Evolutionary conservation across 2,113 vertebrate genomes (phyloP).

Genomic region (Macaca nemestrina): DNA sequence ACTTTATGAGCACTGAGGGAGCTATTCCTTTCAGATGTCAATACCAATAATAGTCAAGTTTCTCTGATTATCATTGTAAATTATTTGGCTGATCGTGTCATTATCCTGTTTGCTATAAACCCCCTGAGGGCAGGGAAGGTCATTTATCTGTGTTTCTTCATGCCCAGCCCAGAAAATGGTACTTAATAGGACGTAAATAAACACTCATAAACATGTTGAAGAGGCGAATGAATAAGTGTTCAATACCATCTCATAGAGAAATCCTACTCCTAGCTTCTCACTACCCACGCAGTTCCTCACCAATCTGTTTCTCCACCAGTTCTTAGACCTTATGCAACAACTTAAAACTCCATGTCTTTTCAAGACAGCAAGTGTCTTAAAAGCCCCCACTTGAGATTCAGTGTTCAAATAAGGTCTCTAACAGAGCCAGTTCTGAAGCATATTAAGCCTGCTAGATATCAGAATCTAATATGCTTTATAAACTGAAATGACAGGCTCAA

Average conservation of each 20-base stretch:
- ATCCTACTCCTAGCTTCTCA: not conserved
- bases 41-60: not conserved
- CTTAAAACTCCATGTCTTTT: not conserved
- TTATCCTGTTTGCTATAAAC: not conserved
- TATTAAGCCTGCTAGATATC: not conserved
- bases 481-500: not conserved
- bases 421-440: not conserved
- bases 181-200: not conserved
- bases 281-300: not conserved
- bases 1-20: not conserved
- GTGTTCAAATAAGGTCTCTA: not conserved
- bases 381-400: not conserved
- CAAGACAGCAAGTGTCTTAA: not conserved
- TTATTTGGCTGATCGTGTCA: not conserved
- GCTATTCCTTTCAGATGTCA: not conserved
- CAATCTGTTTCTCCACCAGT: not conserved
- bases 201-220: not conserved
- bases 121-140: not conserved
- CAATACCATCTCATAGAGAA: not conserved
- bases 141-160: not conserved
- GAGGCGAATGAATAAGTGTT: not conserved
- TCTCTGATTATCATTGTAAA: not conserved
- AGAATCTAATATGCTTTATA: not conserved
- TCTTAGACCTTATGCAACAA: not conserved
- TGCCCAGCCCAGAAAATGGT: not conserved